Evolutionary conservation across 2,888 invertebrate genomes (phyloP).

Genomic region (Galeruca laticollis): DNA sequence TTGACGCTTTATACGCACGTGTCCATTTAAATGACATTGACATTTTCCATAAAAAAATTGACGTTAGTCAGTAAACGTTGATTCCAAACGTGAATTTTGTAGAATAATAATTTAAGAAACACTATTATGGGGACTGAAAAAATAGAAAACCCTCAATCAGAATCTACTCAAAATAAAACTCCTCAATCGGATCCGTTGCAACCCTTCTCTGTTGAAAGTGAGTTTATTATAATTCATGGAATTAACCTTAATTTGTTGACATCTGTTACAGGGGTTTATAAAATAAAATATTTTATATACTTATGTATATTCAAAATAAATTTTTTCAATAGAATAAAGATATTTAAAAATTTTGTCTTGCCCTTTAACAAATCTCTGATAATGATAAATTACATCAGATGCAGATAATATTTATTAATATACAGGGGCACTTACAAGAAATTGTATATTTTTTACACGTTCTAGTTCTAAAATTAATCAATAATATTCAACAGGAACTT

Average conservation of each 20-base stretch:
- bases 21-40: not conserved
- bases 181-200: constrained; percentile 44
- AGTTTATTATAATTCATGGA: constrained; percentile 32
- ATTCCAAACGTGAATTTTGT: not conserved
- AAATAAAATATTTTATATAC: not conserved
- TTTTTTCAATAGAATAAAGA: not conserved
- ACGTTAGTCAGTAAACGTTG: constrained; percentile 1
- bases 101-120: not conserved
- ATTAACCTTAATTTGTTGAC: constrained; percentile 38
- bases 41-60: constrained; percentile 3
- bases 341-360: too few relatives aligned
- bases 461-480: constrained; percentile 89
- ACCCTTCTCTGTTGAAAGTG: constrained; percentile 56
- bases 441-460: constrained; percentile 14
- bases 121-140: constrained; percentile 30
- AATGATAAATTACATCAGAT: too few relatives aligned
- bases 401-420: too few relatives aligned
- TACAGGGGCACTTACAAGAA: too few relatives aligned
- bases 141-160: constrained; percentile 19
- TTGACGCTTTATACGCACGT: constrained; percentile 3
- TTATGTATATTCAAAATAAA: too few relatives aligned
- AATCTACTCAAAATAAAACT: constrained; percentile 24
- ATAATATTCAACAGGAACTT: constrained; percentile 97
- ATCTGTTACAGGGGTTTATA: constrained; percentile 39
- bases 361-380: too few relatives aligned